Evolutionary conservation across 2,888 invertebrate species (phyloP), one percentile per base, ranked within the genome.

Genomic region (Salpingus planirostris): DNA sequence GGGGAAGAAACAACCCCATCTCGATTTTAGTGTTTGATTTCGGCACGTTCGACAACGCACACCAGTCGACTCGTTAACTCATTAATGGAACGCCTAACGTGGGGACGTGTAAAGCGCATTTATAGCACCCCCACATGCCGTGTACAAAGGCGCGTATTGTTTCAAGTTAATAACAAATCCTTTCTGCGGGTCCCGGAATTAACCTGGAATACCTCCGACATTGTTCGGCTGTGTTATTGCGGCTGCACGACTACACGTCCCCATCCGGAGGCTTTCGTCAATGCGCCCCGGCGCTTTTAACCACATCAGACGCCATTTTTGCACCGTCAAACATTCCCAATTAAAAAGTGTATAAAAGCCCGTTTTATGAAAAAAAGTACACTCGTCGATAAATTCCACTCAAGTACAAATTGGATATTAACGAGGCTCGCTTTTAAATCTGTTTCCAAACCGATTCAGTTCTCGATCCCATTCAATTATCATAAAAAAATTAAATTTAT

Each of bases 131-230:
- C 24, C 28, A 27, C 31, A 31, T 27, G 21, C 18, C n/a, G n/a
- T 21, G n/a, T 10, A 37, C 30, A 33, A 37, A 24, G 24, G 12
- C 15, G 12, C 27, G 33, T 27, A 38, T 38, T 38, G 38, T 38
- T 38, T 31, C 38, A 34, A 33, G 33, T 38, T 38, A 38, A 38
- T 38, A 38, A 31, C 33, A 38, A 33, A 38, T 38, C 38, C 33
- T 29, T 37, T 37, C 36, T 23, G 32, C 32, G 25, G 31, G 25
- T 27, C 33, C 18, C n/a, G 15, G 31, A 38, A 34, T 38, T 38
- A 38, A 33, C 33, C 33, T 38, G 31, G 24, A 33, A 37, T 37
- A 33, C 33, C 33, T 33, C 27, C 27, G 30, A 33, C 33, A 33
- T 33, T 33, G 37, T 37, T 33, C 23, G 28, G 25, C 31, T n/a